Evolutionary conservation across 1,140 invertebrate species (phyloP), one percentile per base, ranked within the genome.

Genomic region (Bemisia tabaci): DNA sequence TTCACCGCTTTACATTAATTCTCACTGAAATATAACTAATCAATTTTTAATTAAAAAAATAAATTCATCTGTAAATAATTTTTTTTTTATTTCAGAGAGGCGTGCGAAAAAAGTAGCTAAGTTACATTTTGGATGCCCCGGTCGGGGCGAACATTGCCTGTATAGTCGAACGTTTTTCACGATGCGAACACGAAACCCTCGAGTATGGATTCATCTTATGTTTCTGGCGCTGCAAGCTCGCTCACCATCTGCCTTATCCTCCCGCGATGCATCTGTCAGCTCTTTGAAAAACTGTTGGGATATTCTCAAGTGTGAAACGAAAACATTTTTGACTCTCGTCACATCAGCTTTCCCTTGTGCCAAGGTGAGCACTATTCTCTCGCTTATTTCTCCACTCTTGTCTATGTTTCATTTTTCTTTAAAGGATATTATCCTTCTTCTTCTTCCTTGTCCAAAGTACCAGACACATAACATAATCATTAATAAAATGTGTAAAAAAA

Each of bases 121-220:
- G 71, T 79, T 96, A 58, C 89, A 93, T 77, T 96, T 96, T 79
- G 86, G 87, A 60, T 96, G 94, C 80, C 89, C 92, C 75, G 85
- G 85, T 22, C 84, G 88, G 73, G 88, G 89, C 21, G 85, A 88
- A 68, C 89, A 94, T 78, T 97, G 94, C 77, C 81, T 96, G n/a
- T 96, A 94, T 80, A 86, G 85, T 64, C 86, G 86, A 72, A 86
- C 87, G 60, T 86, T 88, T 74, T 96, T 95, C 77, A 88, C 85
- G 1, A 85, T 95, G 82, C 85, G 91, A 73, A 95, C 93, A 59
- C 84, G 90, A 70, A 86, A 90, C 77, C 88, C 93, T 12, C 83
- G 90, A 70, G 86, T 90, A 63, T 97, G 93, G 94, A 92, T 96
- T 68, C 94, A 96, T 81, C 82, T 97, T 22, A 96, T 96, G 91